Conservation (phyloP, 2,113 vertebrate genomes). For the Gymnarchus niloticus region DNA sequence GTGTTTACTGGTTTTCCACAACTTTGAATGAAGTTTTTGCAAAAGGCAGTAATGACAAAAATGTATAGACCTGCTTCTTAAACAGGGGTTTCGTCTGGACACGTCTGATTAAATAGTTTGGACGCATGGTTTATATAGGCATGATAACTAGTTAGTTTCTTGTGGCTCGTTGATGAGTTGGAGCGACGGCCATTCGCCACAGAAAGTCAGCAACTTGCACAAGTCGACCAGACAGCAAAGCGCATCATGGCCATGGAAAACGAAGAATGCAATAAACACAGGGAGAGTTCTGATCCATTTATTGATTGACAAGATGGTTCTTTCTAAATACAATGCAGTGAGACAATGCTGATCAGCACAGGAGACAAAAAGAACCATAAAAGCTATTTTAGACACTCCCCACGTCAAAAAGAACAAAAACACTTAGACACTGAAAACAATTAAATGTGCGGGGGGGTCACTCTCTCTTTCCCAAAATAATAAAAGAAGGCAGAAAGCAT, state of each 20-base stretch:
- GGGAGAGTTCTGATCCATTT: slow-evolving; percentile 40
- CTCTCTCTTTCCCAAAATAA: not conserved
- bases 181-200: not conserved
- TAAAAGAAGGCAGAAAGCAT: slow-evolving; percentile 15
- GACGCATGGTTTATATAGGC: not conserved
- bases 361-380: slow-evolving; percentile 49
- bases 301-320: slow-evolving; percentile 47
- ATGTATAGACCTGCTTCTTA: not conserved
- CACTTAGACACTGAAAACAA: slow-evolving; percentile 12
- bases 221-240: not conserved
- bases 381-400: slow-evolving; percentile 8
- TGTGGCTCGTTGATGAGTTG: too few relatives aligned
- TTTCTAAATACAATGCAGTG: slow-evolving; percentile 42
- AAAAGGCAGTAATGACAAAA: not conserved
- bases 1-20: not conserved
- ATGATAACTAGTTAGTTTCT: not conserved
- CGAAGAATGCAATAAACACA: not conserved
- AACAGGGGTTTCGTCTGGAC: not conserved
- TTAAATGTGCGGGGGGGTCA: not conserved
- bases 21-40: not conserved
- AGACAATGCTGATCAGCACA: slow-evolving; percentile 44
- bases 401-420: not conserved
- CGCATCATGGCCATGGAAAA: not conserved
- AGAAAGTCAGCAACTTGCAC: not conserved
- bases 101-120: not conserved